A percentile compares a stretch with the other conserved stretches of the same genome.
These are phyloP conservation scores for Serripes groenlandicus DNA, from an alignment of 2,888 invertebrate genomes.

Conservation along the genomic window DNA sequence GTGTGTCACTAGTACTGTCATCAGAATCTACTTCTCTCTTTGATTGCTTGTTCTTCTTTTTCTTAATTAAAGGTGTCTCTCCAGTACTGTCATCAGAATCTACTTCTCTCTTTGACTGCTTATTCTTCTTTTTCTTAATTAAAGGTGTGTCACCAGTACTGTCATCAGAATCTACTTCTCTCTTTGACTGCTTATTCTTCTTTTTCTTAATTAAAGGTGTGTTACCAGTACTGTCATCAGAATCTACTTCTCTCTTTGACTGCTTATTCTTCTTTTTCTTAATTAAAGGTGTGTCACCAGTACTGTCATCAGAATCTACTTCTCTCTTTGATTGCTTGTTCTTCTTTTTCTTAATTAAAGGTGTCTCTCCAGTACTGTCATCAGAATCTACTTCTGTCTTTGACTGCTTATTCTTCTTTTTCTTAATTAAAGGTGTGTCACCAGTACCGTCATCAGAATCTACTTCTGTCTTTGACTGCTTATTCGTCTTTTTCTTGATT, in stretches of 20 bases:
- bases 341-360: constrained; percentile 7
- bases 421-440: not conserved
- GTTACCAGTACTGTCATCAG: constrained; percentile 15
- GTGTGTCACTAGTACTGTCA: not conserved
- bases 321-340: not conserved
- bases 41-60: not conserved
- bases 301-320: not conserved
- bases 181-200: not conserved
- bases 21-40: not conserved
- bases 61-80: constrained; percentile 1
- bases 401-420: not conserved
- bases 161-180: not conserved
- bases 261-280: not conserved
- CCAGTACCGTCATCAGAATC: not conserved
- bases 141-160: not conserved
- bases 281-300: constrained; percentile 13
- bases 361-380: constrained; percentile 1
- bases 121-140: constrained; percentile 6
- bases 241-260: not conserved
- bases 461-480: not conserved
- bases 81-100: constrained; percentile 15
- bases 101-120: not conserved
- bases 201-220: constrained; percentile 20
- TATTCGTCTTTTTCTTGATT: constrained; percentile 12
- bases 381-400: not conserved